phyloP scores from a whole-genome alignment of 2,113 vertebrate species.

The Marcusenius ussheri region DNA sequence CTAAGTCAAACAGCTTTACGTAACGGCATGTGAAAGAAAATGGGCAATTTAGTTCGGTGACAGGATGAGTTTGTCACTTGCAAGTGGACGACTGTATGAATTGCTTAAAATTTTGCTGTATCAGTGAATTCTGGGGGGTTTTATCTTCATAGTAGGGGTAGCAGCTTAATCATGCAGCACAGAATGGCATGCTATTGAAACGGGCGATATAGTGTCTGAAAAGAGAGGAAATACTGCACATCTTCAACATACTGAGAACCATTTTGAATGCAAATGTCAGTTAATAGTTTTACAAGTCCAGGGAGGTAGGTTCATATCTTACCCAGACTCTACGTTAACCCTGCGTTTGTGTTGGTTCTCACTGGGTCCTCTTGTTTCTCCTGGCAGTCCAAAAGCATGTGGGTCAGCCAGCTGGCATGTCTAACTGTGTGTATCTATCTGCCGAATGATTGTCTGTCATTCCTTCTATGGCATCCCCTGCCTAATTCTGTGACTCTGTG shows the following conservation, averaged over 20 bases:
- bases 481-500: neutral
- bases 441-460: neutral
- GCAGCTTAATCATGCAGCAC: neutral
- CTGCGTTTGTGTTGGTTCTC: neutral
- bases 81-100: neutral
- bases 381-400: neutral
- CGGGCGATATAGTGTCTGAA: neutral
- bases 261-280: neutral
- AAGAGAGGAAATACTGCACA: neutral
- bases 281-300: neutral
- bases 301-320: neutral
- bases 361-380: neutral
- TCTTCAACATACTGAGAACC: neutral
- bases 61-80: neutral
- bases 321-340: neutral
- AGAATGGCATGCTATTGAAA: neutral
- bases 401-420: neutral
- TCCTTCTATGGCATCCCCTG: neutral
- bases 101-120: neutral
- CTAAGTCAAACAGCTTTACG: neutral
- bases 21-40: neutral
- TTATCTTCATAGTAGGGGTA: neutral
- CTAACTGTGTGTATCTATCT: neutral
- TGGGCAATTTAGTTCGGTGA: neutral
- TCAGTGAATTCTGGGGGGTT: neutral